Evolutionary conservation across 2,113 vertebrate genomes (phyloP), one percentile per base, ranked within the genome.

Genomic region (Dissostichus mawsoni): DNA sequence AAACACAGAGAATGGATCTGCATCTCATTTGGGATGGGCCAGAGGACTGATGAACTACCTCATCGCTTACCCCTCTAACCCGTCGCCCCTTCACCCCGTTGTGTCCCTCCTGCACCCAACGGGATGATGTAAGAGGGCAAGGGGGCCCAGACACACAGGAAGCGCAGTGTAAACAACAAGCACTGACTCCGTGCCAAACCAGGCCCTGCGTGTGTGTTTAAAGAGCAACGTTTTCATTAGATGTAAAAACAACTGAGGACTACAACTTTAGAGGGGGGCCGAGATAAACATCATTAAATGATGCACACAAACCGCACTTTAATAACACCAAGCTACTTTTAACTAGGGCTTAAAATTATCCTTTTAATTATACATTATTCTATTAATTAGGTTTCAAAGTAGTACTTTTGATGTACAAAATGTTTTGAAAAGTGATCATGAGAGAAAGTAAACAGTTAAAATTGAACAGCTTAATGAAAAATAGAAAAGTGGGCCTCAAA

Each of bases 81-180:
- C 76, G 77, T 70, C 62, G 23, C 82, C 67, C 89, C 83, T 78
- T 83, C 71, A 53, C 81, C 85, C 85, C 18, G 80, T 86, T 80
- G 71, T 83, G 88, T 90, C 87, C 84, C 70, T 83, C 53, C 74
- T 78, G 77, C 87, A 81, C 75, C 82, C n/a, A 94, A 93, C 81
- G 89, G 90, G 91, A 84, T 94, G 93, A 95, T 84, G 94, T 91
- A 92, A 94, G 92, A 69, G 89, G 75, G 75, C 69, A 77, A 88
- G 74, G 87, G 84, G 91, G 83, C 90, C 80, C 88, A 94, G 91
- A 93, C 92, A 92, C 90, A 89, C 87, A 93, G 94, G 89, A 94
- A 92, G 90, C 78, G 29, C 92, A 94, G 90, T 88, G 93, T 93
- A 94, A 94, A 94, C 93, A 94, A 78, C 90, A 78, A 90, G 85